phyloP scores from a whole-genome alignment of 2,113 vertebrate species.

The Channa argus region DNA sequence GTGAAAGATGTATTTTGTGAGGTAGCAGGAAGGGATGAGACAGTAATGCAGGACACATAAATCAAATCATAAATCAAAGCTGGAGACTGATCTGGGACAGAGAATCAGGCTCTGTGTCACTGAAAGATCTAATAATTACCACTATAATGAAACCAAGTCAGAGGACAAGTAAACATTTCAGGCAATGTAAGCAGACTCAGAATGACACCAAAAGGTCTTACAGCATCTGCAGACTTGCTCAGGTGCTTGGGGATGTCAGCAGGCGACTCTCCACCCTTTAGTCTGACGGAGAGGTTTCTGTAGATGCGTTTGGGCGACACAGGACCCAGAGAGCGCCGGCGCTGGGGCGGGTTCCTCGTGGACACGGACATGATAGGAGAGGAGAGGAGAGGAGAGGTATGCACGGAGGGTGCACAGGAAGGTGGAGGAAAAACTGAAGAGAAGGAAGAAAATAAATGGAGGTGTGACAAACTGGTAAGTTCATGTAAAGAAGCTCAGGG shows the following conservation, averaged over 20 bases:
- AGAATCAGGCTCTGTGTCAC: neutral
- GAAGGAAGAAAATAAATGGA: neutral
- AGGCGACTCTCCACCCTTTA: constrained; percentile 73
- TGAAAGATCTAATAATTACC: constrained; percentile 9
- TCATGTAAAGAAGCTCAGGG: constrained; percentile 21
- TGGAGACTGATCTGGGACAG: constrained; percentile 1
- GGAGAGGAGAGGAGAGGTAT: neutral
- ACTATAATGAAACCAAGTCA: neutral
- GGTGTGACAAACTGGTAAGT: constrained; percentile 12
- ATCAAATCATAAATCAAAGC: constrained; percentile 53
- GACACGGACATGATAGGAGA: constrained; percentile 65
- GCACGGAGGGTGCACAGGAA: neutral
- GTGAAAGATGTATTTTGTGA: constrained; percentile 32
- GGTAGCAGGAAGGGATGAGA: neutral
- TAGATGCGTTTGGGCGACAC: constrained; percentile 85
- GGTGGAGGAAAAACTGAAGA: neutral
- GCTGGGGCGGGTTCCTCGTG: constrained; percentile 75
- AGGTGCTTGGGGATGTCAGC: constrained; percentile 44
- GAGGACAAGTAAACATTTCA: neutral
- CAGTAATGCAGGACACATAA: constrained; percentile 13
- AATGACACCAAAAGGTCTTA: constrained; percentile 56
- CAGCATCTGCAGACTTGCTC: constrained; percentile 69
- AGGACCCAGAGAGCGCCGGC: constrained; percentile 79
- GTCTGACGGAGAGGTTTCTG: constrained; percentile 82
- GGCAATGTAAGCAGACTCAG: neutral